A percentile compares a stretch with the other conserved stretches of the same genome.
Conservation (phyloP, 2,113 vertebrate genomes). For the Vidua macroura region DNA sequence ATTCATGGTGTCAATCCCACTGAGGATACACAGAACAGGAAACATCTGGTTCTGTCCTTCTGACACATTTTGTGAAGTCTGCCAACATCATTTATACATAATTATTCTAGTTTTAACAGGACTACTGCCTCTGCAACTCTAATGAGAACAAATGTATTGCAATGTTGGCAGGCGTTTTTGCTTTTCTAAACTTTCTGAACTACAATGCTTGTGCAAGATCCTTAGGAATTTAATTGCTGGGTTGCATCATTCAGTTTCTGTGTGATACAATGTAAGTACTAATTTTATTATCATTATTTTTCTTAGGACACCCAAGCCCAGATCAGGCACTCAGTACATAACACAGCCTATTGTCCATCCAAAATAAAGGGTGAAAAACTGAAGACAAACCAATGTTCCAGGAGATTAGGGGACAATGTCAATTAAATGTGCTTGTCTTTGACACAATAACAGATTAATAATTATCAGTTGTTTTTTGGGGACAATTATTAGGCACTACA, state of each 20-base stretch:
- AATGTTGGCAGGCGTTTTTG: neutral
- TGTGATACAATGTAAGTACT: neutral
- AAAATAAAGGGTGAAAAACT: neutral
- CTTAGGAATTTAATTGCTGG: neutral
- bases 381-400: neutral
- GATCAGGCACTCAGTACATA: neutral
- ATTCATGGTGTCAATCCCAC: neutral
- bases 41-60: constrained; percentile 33
- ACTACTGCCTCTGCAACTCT: constrained; percentile 16
- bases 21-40: neutral
- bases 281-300: neutral
- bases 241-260: neutral
- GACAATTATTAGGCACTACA: neutral
- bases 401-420: neutral
- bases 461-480: neutral
- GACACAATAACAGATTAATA: neutral
- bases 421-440: neutral
- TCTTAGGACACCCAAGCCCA: neutral
- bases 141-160: constrained; percentile 12
- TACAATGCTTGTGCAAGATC: neutral
- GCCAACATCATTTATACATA: constrained; percentile 3
- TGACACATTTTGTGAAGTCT: constrained; percentile 2
- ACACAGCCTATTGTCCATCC: neutral
- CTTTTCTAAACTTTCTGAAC: constrained; percentile 8
- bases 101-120: constrained; percentile 29